A percentile compares a stretch with the other conserved stretches of the same genome.
These are phyloP conservation scores for Discoglossus pictus DNA, from an alignment of 2,797 vertebrate species.

Conservation along the genomic window DNA sequence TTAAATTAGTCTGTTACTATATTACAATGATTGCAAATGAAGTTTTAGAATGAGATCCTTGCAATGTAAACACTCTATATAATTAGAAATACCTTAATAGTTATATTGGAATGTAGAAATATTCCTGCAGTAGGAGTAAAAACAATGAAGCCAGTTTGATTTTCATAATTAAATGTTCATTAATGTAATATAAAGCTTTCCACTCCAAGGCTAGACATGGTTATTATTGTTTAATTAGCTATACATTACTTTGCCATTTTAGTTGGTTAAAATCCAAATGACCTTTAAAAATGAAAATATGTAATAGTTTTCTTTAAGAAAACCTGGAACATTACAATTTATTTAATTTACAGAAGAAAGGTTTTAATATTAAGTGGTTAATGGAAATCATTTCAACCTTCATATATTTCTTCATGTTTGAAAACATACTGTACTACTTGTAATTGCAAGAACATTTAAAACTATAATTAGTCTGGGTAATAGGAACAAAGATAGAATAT, in stretches of 20 bases:
- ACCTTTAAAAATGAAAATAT: no score
- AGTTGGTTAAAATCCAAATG: no score
- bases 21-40: no score
- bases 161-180: background rate
- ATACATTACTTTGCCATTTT: slow-evolving; percentile 11
- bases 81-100: background rate
- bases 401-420: no score
- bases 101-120: background rate
- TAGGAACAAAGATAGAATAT: no score
- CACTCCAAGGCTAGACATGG: background rate
- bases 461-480: no score
- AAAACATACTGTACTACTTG: no score
- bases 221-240: slow-evolving; percentile 33
- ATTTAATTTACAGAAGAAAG: background rate
- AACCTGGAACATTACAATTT: background rate
- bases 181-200: background rate
- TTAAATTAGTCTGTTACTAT: no score
- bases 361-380: no score
- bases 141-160: background rate
- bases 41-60: background rate
- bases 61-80: slow-evolving; percentile 6
- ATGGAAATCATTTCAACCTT: no score
- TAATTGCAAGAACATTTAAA: no score
- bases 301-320: no score
- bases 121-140: background rate